Base-by-base conservation (phyloP, 2,797 vertebrate species). In the Enteromius thamalakanensis region DNA sequence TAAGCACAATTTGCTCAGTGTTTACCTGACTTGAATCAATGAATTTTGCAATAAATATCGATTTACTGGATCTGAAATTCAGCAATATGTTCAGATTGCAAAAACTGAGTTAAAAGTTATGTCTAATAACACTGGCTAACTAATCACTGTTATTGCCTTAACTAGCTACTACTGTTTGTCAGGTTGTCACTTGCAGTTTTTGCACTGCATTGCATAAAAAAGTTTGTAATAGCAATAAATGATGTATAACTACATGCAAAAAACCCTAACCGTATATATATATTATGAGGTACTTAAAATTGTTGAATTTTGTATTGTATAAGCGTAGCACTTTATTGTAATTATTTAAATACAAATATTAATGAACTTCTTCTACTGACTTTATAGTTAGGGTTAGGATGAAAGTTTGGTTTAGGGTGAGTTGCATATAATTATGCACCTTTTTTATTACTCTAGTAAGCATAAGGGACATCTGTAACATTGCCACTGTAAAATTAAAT, bases 1-100 rank as follows among this genome's bases (percentile, higher is more conserved):
- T 2, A 42, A 81, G 68, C 34, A 40, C 53, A 71, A 64, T 62
- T 69, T 83, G 65, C 74, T 83, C 81, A 71, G 81, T 70, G 75
- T 78, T 62, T 83, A 47, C 40, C 4, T 77, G 74, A 62, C 81
- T 83, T 42, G 49, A 69, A 64, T 82, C 12, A 21, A 55, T 65
- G 23, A 0, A 37, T 34, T 64, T 79, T 26, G 34, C 23, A 74
- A 65, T 74, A 62, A 21, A 45, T 47, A 47, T 47, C 14, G n/a
- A 83, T 68, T 76, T 58, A 70, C 75, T 19, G 4, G 47, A 17
- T 40, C 26, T 49, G 19, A 49, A 62, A 19, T 8, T 37, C 26
- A 37, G 40, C 26, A 47, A 60, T 71, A 32, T 58, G 67, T 76
- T 76, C 53, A 76, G 26, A 76, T 55, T 26, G 19, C 37, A 76